Evolutionary conservation across 2,888 invertebrate species (phyloP).

Genomic region (Corbicula japonica): DNA sequence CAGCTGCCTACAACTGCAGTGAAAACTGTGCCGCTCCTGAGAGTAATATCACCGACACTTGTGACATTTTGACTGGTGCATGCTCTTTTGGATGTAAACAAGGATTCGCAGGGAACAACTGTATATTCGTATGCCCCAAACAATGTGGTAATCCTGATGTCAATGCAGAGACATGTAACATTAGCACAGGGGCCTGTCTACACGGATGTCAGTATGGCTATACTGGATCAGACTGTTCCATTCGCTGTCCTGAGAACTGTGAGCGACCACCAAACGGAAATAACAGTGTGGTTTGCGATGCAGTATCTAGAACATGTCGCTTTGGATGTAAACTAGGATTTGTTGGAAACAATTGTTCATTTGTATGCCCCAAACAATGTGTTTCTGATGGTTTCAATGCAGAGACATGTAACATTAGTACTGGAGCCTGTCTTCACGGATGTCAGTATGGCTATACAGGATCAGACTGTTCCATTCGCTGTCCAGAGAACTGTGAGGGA

Average conservation of each 20-base stretch:
- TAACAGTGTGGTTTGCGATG: constrained; percentile 3
- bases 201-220: constrained; percentile 15
- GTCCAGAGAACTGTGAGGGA: too few species aligned
- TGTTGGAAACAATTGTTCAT: too few species aligned
- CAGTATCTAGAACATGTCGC: background rate
- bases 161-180: constrained; percentile 2
- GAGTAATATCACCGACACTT: background rate
- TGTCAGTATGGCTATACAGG: too few species aligned
- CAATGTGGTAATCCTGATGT: constrained; percentile 1
- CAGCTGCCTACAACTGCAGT: too few species aligned
- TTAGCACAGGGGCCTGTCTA: constrained; percentile 15
- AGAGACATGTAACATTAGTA: constrained; percentile 5
- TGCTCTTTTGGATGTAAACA: constrained; percentile 17
- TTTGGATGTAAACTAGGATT: constrained; percentile 13
- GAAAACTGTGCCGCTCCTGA: background rate
- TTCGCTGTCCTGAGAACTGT: constrained; percentile 20
- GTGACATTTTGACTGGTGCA: background rate
- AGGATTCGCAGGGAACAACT: constrained; percentile 13
- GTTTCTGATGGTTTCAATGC: background rate
- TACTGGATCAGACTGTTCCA: constrained; percentile 17
- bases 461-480: too few species aligned
- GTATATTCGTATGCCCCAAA: constrained; percentile 11
- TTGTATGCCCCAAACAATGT: too few species aligned
- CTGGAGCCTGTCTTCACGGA: constrained; percentile 16
- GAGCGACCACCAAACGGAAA: background rate